Evolutionary conservation across 2,888 invertebrate species (phyloP).

Genomic region (Orchesellides sinensis): DNA sequence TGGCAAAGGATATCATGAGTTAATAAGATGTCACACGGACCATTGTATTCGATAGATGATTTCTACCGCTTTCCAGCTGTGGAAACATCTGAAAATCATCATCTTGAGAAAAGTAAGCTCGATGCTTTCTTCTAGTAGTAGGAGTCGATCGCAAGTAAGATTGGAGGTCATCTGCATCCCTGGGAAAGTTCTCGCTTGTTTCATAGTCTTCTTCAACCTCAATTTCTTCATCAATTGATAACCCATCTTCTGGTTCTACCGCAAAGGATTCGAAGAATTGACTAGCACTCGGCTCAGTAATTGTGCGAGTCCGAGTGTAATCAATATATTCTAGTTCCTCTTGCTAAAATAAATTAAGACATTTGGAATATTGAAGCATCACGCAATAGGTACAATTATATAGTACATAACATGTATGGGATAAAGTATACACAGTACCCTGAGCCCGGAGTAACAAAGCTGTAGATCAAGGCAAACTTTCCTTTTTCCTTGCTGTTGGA

Average conservation of each 20-base stretch:
- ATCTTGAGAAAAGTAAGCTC: constrained; percentile 20
- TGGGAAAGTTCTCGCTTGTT: neutral
- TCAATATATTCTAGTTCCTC: constrained; percentile 45
- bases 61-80: too few species aligned
- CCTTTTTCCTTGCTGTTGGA: constrained; percentile 1
- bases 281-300: neutral
- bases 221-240: constrained; percentile 12
- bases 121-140: constrained; percentile 6
- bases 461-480: constrained; percentile 20
- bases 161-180: neutral
- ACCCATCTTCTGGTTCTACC: neutral
- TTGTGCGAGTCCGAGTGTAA: constrained; percentile 9
- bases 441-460: constrained; percentile 41
- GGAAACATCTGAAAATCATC: neutral
- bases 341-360: neutral
- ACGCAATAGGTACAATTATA: too few species aligned
- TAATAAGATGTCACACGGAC: too few species aligned
- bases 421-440: too few species aligned
- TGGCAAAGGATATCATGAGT: too few species aligned
- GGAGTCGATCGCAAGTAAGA: constrained; percentile 50
- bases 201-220: neutral
- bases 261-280: constrained; percentile 9
- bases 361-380: neutral
- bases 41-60: too few species aligned
- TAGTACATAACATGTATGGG: too few species aligned